Evolutionary conservation across 2,797 vertebrate genomes (phyloP), one percentile per base, ranked within the genome.

Genomic region (Halcyon chelicuti): DNA sequence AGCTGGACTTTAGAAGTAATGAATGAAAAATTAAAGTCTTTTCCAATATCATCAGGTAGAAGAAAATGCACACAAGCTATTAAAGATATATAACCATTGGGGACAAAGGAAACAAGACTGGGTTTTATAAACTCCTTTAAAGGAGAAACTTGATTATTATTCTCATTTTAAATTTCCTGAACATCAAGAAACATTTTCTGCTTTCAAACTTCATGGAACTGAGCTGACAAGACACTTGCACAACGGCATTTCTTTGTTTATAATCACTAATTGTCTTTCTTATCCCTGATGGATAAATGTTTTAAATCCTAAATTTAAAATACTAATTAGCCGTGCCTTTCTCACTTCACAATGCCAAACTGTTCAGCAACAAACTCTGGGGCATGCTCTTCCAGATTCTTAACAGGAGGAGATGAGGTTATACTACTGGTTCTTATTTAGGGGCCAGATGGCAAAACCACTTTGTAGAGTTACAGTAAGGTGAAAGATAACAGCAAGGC

Each of bases 131-230:
- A 78, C 17, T 46, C 15, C 14, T 60, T 91, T 86, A 31, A 18
- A 61, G 31, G 13, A 46, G 3, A 9, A 70, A 76, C 12, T 62
- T 70, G 25, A 25, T 85, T 49, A 23, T 54, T 74, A 52, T 35
- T 80, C 37, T 72, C 46, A 57, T 37, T 90, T 74, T 25, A 86
- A 78, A 90, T 86, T 93, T 75, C 25, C 46, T 65, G 28, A 87
- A 40, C 16, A 67, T 12, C 31, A 85, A 61, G 51, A 79, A 76
- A 52, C 4, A 39, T 86, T 77, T 91, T 89, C 25, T 72, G 28
- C 67, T 86, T 90, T 75, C 65, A 75, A 58, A 60, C 5, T 44
- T 78, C 40, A 71, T 5, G 2, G 14, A 60, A 35, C 39, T 46
- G 49, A 82, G 42, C 33, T 63, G 39, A 26, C 26, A 65, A 54